Evolutionary conservation across 1,140 invertebrate species (phyloP).

Genomic region (Drosophila mayri): DNA sequence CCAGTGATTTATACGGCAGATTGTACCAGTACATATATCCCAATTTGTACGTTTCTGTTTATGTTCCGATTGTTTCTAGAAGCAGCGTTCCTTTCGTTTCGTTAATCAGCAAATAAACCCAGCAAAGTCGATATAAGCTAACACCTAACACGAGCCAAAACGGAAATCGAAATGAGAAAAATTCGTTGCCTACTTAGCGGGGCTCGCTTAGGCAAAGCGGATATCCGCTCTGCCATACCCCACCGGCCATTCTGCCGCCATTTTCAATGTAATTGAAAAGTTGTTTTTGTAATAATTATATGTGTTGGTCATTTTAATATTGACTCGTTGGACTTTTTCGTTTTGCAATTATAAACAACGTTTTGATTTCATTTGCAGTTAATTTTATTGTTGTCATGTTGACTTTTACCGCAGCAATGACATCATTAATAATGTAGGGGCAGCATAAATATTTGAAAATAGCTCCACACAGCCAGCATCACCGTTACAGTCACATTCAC

Average conservation of each 20-base stretch:
- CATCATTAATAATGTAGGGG: constrained; percentile 64
- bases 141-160: background rate
- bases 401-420: constrained; percentile 65
- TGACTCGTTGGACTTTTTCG: constrained; percentile 31
- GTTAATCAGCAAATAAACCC: constrained; percentile 16
- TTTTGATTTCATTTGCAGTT: constrained; percentile 62
- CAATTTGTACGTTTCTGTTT: constrained; percentile 30
- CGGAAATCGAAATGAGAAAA: background rate
- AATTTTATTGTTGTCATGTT: constrained; percentile 65
- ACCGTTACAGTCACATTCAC: constrained; percentile 8
- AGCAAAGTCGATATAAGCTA: background rate
- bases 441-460: constrained; percentile 63
- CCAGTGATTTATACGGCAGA: constrained; percentile 23
- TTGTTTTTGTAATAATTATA: constrained; percentile 2
- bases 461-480: constrained; percentile 14
- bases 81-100: constrained; percentile 21
- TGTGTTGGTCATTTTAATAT: constrained; percentile 23
- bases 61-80: constrained; percentile 26
- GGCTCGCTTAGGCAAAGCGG: constrained; percentile 4
- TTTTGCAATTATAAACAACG: constrained; percentile 41
- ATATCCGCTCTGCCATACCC: background rate
- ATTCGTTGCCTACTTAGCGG: constrained; percentile 33
- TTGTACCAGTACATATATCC: constrained; percentile 33
- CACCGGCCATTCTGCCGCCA: background rate
- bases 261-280: background rate